A percentile compares a stretch with the other conserved stretches of the same genome.
phyloP scores from a whole-genome alignment of 2,797 vertebrate genomes.

The Micromesistius poutassou region DNA sequence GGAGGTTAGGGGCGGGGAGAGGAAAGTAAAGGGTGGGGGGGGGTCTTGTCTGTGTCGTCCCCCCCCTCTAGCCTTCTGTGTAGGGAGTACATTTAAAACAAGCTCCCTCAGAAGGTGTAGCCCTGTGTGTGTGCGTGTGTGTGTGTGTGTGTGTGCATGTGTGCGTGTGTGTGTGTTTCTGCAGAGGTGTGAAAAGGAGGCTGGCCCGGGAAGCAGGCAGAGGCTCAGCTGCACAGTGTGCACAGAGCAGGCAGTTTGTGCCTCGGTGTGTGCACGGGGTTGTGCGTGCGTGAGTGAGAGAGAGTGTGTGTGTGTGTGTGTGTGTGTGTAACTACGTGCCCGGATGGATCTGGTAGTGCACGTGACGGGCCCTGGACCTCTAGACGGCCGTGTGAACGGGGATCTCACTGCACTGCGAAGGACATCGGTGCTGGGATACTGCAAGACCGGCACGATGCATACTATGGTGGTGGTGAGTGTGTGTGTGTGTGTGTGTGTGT shows the following conservation, averaged over 20 bases:
- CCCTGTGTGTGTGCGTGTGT: conserved; percentile 33
- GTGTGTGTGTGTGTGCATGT: conserved; percentile 21
- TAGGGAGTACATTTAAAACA: conserved; percentile 18
- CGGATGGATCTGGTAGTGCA: conserved; percentile 10
- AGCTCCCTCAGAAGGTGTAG: conserved; percentile 10
- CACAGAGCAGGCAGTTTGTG: conserved; percentile 37
- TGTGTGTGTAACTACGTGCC: not conserved
- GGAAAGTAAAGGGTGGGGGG: conserved; percentile 31
- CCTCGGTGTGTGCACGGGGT: conserved; percentile 10
- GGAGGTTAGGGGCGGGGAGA: conserved; percentile 19
- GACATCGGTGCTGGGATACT: conserved; percentile 26
- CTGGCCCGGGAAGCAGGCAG: conserved; percentile 37
- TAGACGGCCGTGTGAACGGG: conserved; percentile 38
- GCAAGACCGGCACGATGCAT: conserved; percentile 12
- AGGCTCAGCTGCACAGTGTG: conserved; percentile 52
- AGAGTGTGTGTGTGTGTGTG: conserved; percentile 4
- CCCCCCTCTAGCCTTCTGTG: conserved; percentile 21
- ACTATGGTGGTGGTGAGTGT: conserved; percentile 40
- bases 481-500: conserved; percentile 2
- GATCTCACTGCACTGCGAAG: conserved; percentile 44
- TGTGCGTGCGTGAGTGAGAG: not conserved
- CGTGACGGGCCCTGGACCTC: conserved; percentile 35
- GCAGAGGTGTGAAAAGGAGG: conserved; percentile 64
- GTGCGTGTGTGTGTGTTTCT: conserved; percentile 35
- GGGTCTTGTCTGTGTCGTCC: conserved; percentile 23